phyloP scores from a whole-genome alignment of 2,888 invertebrate genomes.

The Schrankia costaestrigalis region DNA sequence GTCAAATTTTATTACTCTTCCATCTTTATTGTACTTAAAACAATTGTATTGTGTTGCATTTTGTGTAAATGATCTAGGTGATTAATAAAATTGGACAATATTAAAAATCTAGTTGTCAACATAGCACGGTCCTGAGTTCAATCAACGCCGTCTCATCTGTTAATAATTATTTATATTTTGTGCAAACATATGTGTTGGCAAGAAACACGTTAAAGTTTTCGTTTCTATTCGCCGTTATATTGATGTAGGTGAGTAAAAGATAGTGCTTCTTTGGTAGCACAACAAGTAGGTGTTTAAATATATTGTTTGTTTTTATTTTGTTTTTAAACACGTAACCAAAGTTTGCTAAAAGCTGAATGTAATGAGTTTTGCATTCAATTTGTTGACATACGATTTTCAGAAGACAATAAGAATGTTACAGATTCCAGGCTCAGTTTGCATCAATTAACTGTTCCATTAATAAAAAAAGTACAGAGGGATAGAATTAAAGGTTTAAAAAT shows the following conservation, averaged over 20 bases:
- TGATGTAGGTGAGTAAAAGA: conserved; percentile 55
- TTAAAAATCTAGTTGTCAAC: conserved; percentile 12
- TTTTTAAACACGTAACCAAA: no score
- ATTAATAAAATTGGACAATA: conserved; percentile 7
- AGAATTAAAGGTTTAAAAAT: no score
- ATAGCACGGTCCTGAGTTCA: conserved; percentile 4
- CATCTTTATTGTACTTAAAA: conserved; percentile 1
- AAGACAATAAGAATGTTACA: no score
- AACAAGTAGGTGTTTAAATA: conserved; percentile 14
- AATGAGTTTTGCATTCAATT: no score
- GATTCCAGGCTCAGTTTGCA: no score
- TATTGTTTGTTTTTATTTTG: no score
- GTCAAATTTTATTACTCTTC: conserved; percentile 5
- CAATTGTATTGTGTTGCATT: conserved; percentile 2
- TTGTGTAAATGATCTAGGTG: conserved; percentile 7
- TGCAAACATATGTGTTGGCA: conserved; percentile 61
- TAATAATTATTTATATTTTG: conserved; percentile 26
- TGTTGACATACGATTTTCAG: no score
- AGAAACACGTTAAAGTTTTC: conserved; percentile 30
- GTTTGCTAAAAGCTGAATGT: no score
- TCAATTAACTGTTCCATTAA: no score
- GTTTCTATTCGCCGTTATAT: conserved; percentile 16
- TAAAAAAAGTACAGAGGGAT: no score
- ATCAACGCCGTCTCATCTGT: conserved; percentile 4
- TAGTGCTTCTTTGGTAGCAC: conserved; percentile 3